Conservation (phyloP, 2,888 invertebrate species). For the Pandemis corylana region DNA sequence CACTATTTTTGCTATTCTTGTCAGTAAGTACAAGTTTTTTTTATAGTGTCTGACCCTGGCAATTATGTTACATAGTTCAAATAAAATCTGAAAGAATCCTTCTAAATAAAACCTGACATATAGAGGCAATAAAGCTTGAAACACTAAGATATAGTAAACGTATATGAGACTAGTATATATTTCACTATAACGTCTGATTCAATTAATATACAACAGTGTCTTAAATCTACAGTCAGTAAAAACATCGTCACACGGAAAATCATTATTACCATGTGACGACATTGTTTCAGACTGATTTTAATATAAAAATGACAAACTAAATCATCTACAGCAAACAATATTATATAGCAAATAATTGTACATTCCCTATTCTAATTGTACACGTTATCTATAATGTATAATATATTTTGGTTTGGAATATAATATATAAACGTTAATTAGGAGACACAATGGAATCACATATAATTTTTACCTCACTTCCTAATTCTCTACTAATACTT, state of each 20-base stretch:
- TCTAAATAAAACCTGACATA: slow-evolving; percentile 4
- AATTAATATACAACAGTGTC: slow-evolving; percentile 27
- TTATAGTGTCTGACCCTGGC: too few relatives aligned
- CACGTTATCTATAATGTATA: slow-evolving; percentile 43
- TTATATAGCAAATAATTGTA: slow-evolving; percentile 24
- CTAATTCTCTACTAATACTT: slow-evolving; percentile 40
- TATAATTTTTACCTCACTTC: slow-evolving; percentile 46
- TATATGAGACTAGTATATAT: slow-evolving; percentile 26
- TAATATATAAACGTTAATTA: slow-evolving; percentile 52
- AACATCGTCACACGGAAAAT: slow-evolving; percentile 3
- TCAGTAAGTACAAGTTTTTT: too few relatives aligned
- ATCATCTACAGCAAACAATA: slow-evolving; percentile 13
- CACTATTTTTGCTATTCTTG: too few relatives aligned
- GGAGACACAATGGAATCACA: slow-evolving; percentile 71
- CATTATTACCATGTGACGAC: background rate
- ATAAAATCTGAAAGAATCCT: background rate
- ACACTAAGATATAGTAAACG: slow-evolving; percentile 7
- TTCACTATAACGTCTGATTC: slow-evolving; percentile 39
- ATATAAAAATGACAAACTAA: slow-evolving; percentile 21
- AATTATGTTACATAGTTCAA: background rate
- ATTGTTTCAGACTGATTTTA: slow-evolving; percentile 5
- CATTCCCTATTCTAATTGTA: slow-evolving; percentile 34
- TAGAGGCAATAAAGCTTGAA: slow-evolving; percentile 8
- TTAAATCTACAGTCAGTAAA: slow-evolving; percentile 23
- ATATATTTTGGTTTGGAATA: slow-evolving; percentile 48